Evolutionary conservation across 2,888 invertebrate genomes (phyloP).

Genomic region (Orgyia antiqua): DNA sequence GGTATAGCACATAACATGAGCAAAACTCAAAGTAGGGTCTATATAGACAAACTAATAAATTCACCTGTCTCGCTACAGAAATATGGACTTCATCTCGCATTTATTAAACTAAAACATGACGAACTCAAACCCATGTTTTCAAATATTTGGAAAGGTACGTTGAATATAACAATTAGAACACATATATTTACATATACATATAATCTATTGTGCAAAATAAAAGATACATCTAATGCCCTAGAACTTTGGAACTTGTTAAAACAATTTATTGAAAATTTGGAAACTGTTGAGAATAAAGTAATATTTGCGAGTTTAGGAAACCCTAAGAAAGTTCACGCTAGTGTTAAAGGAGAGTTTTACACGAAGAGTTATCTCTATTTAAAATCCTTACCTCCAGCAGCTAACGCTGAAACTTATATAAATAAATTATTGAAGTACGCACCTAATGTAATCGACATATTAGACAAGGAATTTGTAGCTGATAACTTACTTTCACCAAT

Average conservation of each 20-base stretch:
- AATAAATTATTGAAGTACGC: conserved; percentile 19
- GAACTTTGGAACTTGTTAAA: conserved; percentile 37
- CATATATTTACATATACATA: conserved; percentile 37
- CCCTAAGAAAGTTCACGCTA: conserved; percentile 23
- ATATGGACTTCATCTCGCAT: conserved; percentile 38
- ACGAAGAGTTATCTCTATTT: conserved; percentile 39
- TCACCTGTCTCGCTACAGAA: conserved; percentile 47
- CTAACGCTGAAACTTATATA: conserved; percentile 20
- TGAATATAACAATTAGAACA: conserved; percentile 37
- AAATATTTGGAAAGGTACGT: conserved; percentile 38
- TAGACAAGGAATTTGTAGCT: conserved; percentile 34
- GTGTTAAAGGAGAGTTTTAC: conserved; percentile 29
- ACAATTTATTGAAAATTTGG: conserved; percentile 38
- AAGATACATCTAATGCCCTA: conserved; percentile 20
- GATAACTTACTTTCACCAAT: conserved; percentile 26
- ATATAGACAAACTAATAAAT: conserved; percentile 36
- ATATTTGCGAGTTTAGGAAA: conserved; percentile 34
- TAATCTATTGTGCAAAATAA: conserved; percentile 30
- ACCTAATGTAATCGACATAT: conserved; percentile 24
- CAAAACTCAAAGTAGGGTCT: conserved; percentile 22
- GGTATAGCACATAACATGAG: conserved; percentile 44
- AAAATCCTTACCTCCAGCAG: conserved; percentile 27
- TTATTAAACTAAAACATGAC: conserved; percentile 29
- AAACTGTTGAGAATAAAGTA: conserved; percentile 36
- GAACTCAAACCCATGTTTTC: conserved; percentile 34